A percentile compares a stretch with the other conserved stretches of the same genome.
Conservation (phyloP, 2,888 invertebrate species). For the Pseudanteris insignis region DNA sequence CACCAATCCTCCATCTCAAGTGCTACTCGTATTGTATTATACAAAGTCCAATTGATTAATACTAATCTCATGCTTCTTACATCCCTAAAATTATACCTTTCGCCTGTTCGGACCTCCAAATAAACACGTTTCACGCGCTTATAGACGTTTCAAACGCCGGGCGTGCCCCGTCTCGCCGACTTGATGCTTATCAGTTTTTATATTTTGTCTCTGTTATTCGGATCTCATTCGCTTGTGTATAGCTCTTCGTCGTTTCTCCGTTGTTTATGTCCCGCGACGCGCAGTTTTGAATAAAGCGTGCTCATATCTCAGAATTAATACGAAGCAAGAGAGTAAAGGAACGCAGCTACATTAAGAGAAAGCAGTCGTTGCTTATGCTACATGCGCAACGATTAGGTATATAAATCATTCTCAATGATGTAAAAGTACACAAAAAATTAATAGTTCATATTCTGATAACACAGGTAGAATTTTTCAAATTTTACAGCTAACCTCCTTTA, state of each 20-base stretch:
- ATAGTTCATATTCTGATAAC: too few species aligned
- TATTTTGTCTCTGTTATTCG: constrained; percentile 30
- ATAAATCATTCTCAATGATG: constrained; percentile 22
- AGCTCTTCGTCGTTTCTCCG: constrained; percentile 1
- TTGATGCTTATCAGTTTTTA: constrained; percentile 48
- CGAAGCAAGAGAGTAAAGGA: constrained; percentile 47
- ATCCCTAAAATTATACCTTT: constrained; percentile 29
- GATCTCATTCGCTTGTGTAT: constrained; percentile 37
- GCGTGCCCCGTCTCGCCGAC: constrained; percentile 49
- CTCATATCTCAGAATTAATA: constrained; percentile 66
- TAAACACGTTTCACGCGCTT: constrained; percentile 54
- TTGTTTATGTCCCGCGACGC: constrained; percentile 45
- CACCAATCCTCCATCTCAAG: too few species aligned
- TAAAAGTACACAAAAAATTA: too few species aligned
- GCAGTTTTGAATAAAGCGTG: constrained; percentile 62
- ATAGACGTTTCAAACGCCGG: constrained; percentile 50
- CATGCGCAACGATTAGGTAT: constrained; percentile 33
- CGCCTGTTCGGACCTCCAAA: constrained; percentile 25
- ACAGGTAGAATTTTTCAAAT: too few species aligned
- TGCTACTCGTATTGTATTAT: neutral
- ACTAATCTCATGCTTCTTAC: constrained; percentile 15
- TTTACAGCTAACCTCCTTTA: too few species aligned
- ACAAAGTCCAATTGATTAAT: constrained; percentile 19
- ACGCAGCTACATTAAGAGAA: constrained; percentile 43
- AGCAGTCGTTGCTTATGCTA: constrained; percentile 33